Conservation (phyloP, 2,113 vertebrate genomes). For the Lagenorhynchus albirostris region DNA sequence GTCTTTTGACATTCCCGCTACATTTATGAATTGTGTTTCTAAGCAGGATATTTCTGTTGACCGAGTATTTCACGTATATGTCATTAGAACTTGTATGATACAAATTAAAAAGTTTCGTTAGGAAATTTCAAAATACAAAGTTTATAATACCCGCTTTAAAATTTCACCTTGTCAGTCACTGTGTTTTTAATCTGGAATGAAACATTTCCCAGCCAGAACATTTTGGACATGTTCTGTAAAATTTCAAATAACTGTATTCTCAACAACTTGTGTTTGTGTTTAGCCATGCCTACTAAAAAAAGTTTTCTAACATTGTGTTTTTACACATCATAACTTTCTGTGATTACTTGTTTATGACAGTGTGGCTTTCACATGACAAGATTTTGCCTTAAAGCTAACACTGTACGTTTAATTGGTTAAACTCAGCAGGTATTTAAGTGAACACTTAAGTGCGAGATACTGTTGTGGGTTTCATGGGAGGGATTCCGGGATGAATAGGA, state of each 20-base stretch:
- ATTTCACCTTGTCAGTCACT: not conserved
- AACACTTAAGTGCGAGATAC: not conserved
- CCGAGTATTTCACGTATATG: not conserved
- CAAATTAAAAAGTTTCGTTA: not conserved
- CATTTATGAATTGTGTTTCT: not conserved
- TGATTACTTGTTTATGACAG: not conserved
- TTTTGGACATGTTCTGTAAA: not conserved
- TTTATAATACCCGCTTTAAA: not conserved
- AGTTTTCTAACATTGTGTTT: not conserved
- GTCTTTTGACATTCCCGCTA: not conserved
- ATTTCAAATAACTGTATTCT: not conserved
- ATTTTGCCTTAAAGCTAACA: constrained; percentile 21
- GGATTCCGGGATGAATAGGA: not conserved
- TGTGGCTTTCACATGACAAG: not conserved
- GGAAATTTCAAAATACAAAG: not conserved
- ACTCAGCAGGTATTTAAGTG: not conserved
- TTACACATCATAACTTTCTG: not conserved
- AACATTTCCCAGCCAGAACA: not conserved
- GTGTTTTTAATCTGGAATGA: constrained; percentile 19
- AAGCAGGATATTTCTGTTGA: not conserved
- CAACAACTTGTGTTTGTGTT: not conserved
- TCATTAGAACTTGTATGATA: not conserved
- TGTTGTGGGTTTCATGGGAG: not conserved
- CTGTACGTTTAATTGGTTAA: constrained; percentile 28
- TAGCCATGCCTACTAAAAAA: not conserved